phyloP scores from a whole-genome alignment of 2,113 vertebrate species.

The Laticauda colubrina region DNA sequence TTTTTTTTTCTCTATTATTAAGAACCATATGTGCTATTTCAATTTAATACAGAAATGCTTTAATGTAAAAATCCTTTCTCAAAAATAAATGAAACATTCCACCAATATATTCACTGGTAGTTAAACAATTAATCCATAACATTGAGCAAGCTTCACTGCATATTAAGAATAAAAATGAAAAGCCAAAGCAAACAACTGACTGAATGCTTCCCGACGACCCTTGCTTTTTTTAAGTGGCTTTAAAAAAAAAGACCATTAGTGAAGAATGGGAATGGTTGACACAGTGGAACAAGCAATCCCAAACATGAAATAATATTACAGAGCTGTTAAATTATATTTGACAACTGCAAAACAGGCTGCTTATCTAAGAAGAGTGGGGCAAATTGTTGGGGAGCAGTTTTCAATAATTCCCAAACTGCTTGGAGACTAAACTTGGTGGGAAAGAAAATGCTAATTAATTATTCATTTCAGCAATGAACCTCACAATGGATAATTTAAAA shows the following conservation, averaged over 20 bases:
- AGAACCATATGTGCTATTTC: not conserved
- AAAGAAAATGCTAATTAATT: constrained; percentile 62
- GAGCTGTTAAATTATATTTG: constrained; percentile 57
- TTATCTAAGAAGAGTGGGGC: constrained; percentile 46
- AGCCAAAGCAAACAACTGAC: constrained; percentile 17
- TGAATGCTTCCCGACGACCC: constrained; percentile 19
- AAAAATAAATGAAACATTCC: not conserved
- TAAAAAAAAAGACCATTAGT: not conserved
- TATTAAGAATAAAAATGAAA: not conserved
- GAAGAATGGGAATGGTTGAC: constrained; percentile 1
- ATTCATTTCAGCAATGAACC: constrained; percentile 56
- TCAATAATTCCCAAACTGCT: constrained; percentile 52
- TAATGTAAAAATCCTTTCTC: not conserved
- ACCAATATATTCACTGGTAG: not conserved
- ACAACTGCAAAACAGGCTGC: constrained; percentile 57
- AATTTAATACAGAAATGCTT: not conserved
- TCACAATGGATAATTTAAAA: constrained; percentile 57
- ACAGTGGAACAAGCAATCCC: constrained; percentile 39
- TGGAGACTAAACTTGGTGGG: constrained; percentile 53
- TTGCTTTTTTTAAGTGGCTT: not conserved
- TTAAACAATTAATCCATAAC: not conserved
- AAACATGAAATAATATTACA: constrained; percentile 43
- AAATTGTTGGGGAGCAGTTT: constrained; percentile 54
- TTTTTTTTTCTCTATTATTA: not conserved
- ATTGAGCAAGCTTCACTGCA: fast-evolving